Evolutionary conservation across 2,888 invertebrate species (phyloP).

Genomic region (Fragum sueziense): DNA sequence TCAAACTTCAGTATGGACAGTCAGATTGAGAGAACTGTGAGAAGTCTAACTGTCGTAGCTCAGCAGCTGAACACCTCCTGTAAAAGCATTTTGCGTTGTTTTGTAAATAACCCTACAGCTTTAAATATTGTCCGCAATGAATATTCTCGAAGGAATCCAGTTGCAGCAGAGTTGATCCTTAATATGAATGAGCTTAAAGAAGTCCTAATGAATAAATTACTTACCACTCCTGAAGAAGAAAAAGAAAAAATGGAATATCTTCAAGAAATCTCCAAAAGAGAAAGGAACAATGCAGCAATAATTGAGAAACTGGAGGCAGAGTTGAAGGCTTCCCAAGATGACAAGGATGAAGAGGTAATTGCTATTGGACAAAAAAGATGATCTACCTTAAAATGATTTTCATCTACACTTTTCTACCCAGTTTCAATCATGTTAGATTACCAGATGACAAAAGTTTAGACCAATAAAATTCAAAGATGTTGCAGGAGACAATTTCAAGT

Average conservation of each 20-base stretch:
- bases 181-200: slow-evolving; percentile 78
- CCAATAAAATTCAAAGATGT: no score
- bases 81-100: slow-evolving; percentile 78
- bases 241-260: slow-evolving; percentile 79
- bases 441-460: no score
- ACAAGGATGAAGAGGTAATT: slow-evolving; percentile 81
- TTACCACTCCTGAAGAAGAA: slow-evolving; percentile 82
- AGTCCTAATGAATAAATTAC: slow-evolving; percentile 78
- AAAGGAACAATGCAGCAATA: slow-evolving; percentile 77
- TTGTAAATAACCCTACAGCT: slow-evolving; percentile 76
- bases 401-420: no score
- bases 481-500: no score
- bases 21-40: slow-evolving; percentile 73
- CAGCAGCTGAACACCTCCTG: slow-evolving; percentile 78
- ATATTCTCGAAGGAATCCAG: slow-evolving; percentile 50
- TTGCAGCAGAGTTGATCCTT: slow-evolving; percentile 62
- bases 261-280: slow-evolving; percentile 77
- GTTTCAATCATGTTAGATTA: no score
- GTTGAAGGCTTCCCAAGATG: slow-evolving; percentile 77
- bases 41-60: slow-evolving; percentile 76
- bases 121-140: slow-evolving; percentile 70
- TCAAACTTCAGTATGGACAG: slow-evolving; percentile 67
- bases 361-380: no score
- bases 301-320: slow-evolving; percentile 81
- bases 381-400: no score